A percentile compares a stretch with the other conserved stretches of the same genome.
phyloP scores from a whole-genome alignment of 1,140 invertebrate genomes.

The Drosophila pachea region DNA sequence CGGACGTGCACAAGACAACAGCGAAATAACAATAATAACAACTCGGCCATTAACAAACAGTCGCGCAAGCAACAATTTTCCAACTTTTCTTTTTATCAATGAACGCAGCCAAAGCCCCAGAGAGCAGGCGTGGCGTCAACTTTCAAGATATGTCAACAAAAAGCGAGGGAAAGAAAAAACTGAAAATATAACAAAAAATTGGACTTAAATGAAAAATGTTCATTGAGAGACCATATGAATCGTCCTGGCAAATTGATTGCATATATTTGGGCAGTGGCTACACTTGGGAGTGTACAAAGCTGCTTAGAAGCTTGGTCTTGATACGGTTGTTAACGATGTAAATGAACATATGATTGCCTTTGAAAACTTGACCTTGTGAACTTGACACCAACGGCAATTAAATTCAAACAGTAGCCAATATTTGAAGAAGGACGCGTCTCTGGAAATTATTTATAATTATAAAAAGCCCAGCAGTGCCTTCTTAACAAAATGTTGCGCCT shows the following conservation, averaged over 20 bases:
- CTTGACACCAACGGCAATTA: no score
- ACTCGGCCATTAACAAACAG: constrained; percentile 5
- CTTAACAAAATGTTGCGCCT: no score
- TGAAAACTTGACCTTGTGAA: not conserved
- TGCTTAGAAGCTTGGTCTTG: not conserved
- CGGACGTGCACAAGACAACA: constrained; percentile 51
- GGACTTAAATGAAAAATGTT: constrained; percentile 7
- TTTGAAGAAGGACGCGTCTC: no score
- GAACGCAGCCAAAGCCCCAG: not conserved
- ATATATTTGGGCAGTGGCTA: not conserved
- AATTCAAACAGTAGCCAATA: no score
- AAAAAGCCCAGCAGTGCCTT: no score
- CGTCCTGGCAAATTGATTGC: constrained; percentile 23
- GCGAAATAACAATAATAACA: constrained; percentile 27
- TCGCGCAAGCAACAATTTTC: constrained; percentile 9
- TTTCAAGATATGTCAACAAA: constrained; percentile 23
- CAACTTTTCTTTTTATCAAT: constrained; percentile 28
- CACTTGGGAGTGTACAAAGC: not conserved
- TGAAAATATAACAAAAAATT: constrained; percentile 16
- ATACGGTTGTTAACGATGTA: not conserved
- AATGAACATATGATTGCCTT: constrained; percentile 1
- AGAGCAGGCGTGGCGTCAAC: not conserved
- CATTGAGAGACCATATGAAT: not conserved
- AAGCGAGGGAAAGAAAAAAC: not conserved
- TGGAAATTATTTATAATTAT: no score